Base-by-base conservation (phyloP, 2,888 invertebrate genomes). In the Cyclophora punctaria region DNA sequence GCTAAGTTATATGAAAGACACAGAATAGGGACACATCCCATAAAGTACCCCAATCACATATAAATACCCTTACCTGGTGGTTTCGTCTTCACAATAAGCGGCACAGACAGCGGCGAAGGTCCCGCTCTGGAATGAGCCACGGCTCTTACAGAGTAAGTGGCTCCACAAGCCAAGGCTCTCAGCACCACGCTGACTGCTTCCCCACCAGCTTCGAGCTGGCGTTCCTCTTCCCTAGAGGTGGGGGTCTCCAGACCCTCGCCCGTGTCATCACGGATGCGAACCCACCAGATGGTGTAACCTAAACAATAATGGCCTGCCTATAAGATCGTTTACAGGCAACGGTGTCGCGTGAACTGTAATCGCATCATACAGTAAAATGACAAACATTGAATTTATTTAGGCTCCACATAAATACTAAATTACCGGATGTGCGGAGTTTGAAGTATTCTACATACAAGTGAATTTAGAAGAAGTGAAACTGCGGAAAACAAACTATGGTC, bases 231-330 rank as follows among this genome's bases (percentile, higher is more conserved):
- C 0, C 85, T 74, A 3, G 67, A 55, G 44, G 66, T 67, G 0
- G 69, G 62, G 0, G 75, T 57, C 45, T 86, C 86, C 2, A 77
- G 48, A 2, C 74, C 72, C 5, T 87, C 87, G 0, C 69, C 73
- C 1, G 67, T 66, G 35, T 88, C 87, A 44, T 88, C 87, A 2
- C 88, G 77, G 2, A 86, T 64, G 0, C 88, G 82, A 2, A 79
- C 56, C 88, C 87, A 88, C 76, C 76, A 80, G 47, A 88, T 81
- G 37, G 88, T 83, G 47, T 74, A 88, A 48, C 86, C 86, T 86
- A 50, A 49, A 35, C 3, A 47, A 44, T 7, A 45, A 34, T 35
- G 35, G 34, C 5, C 44, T 34, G 34, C 3, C 44, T 3, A 34
- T 33, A 44, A 48, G 34, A 40, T 5, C 34, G 20, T 20, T n/a